These are phyloP conservation scores for Pantherophis vulpinus DNA, from an alignment of 2,797 vertebrate genomes.

Conservation along the genomic window DNA sequence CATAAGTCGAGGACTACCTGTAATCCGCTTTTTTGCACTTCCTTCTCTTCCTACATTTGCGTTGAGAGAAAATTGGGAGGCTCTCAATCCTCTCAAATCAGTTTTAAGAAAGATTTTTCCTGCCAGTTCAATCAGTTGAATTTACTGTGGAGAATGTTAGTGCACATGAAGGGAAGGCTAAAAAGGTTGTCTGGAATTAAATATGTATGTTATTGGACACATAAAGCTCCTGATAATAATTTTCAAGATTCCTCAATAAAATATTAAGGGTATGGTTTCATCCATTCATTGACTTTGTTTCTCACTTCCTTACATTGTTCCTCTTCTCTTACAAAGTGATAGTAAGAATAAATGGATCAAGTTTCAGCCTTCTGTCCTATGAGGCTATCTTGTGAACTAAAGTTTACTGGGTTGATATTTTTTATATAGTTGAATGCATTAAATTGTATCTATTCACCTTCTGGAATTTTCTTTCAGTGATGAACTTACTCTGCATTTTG, in stretches of 20 bases:
- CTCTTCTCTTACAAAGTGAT: neutral
- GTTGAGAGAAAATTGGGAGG: neutral
- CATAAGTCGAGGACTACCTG: neutral
- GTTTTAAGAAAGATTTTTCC: neutral
- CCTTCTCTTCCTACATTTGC: neutral
- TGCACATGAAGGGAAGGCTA: neutral
- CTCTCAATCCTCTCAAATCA: neutral
- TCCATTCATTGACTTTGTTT: neutral
- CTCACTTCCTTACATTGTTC: neutral
- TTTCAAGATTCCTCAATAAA: neutral
- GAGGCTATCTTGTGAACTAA: slow-evolving; percentile 21
- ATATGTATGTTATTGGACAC: neutral
- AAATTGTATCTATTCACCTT: neutral
- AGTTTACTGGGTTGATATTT: neutral
- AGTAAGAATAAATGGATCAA: neutral
- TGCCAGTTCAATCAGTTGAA: neutral
- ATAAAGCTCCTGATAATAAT: neutral
- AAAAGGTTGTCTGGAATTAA: neutral
- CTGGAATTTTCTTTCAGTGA: no score
- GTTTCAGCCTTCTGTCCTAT: neutral
- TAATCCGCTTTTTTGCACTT: neutral
- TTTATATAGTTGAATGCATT: neutral
- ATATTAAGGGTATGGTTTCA: neutral
- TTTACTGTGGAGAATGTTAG: neutral
- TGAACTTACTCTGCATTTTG: neutral